A percentile compares a stretch with the other conserved stretches of the same genome.
Conservation (phyloP, 2,113 vertebrate species). For the Eulemur macaco region DNA sequence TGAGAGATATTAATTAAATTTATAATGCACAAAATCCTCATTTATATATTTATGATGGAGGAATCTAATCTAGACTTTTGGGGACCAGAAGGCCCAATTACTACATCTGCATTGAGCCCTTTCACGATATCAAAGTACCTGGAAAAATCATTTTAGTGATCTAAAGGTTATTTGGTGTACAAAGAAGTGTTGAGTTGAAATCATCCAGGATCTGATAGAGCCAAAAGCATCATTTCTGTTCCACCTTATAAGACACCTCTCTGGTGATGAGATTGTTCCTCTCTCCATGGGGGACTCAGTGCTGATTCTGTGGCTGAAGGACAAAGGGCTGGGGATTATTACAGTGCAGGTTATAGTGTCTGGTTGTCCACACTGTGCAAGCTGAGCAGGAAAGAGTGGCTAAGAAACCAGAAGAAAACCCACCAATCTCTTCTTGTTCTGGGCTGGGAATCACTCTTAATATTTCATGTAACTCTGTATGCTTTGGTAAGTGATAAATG, state of each 20-base stretch:
- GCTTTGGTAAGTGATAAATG: not conserved
- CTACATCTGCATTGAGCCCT: not conserved
- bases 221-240: not conserved
- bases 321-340: not conserved
- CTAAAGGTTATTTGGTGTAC: not conserved
- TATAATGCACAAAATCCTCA: not conserved
- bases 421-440: not conserved
- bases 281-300: not conserved
- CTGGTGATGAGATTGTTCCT: not conserved
- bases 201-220: not conserved
- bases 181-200: not conserved
- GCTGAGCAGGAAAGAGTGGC: not conserved
- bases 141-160: not conserved
- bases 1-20: not conserved
- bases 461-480: not conserved
- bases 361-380: not conserved
- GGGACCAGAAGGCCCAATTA: not conserved
- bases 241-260: not conserved
- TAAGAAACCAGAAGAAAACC: not conserved
- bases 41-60: not conserved
- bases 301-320: not conserved
- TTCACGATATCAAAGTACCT: not conserved
- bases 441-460: not conserved
- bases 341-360: not conserved
- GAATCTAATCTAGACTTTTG: not conserved